Evolutionary conservation across 2,113 vertebrate species (phyloP), one percentile per base, ranked within the genome.

Genomic region (Triplophysa rosa): DNA sequence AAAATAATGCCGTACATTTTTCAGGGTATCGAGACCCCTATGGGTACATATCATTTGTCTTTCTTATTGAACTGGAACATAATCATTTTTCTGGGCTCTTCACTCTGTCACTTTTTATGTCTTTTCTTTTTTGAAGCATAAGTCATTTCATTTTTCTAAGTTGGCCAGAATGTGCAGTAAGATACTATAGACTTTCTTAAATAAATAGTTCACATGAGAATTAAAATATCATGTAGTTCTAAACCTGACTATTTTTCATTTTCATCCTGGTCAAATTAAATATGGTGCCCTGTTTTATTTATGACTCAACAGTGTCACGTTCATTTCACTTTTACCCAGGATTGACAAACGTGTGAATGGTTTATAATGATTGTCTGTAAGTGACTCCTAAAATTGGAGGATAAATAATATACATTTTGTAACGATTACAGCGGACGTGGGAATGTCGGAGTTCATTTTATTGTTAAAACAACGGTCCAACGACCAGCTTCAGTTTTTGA

Each of bases 301-400:
- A 37, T 56, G 29, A 71, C 16, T 16, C 13, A 7, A 19, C 1
- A 17, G 17, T 19, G 1, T 17, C 17, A 58, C 16, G 1, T n/a
- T 58, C n/a, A 8, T 71, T 72, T 6, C 7, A 21, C 5, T n/a
- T 70, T 37, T 56, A 21, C 29, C 5, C 7, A 37, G 3, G n/a
- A n/a, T 29, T 68, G 33, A 49, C 47, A 19, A 23, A 12, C n/a
- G 24, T 7, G 14, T 16, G 49, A 64, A 29, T 52, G 29, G 26
- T 76, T 78, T 23, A 33, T 49, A 70, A 59, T 69, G 26, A 77
- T 80, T 42, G n/a, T 62, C 42, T 29, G 26, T 59, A 21, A 59
- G 58, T 56, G 47, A 33, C 17, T 52, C 49, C 4, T 52, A 52
- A 52, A 63, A 1, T 67, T 42, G n/a, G 14, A 74, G 12, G 13